Evolutionary conservation across 2,888 invertebrate genomes (phyloP).

Genomic region (Zhengitettix transpicula): DNA sequence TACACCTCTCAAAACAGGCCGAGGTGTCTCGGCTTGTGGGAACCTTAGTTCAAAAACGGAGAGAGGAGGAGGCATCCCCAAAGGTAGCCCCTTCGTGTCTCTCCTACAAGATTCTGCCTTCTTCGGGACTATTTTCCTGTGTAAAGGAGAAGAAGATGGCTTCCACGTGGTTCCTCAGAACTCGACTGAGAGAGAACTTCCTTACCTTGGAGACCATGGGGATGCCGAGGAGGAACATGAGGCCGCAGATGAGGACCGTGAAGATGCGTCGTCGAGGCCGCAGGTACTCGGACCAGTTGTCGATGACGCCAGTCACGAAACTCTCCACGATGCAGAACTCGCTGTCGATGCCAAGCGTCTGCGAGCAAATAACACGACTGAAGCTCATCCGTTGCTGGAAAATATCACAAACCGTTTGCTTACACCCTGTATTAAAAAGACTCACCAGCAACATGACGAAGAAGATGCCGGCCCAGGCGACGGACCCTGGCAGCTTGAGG

Average conservation of each 20-base stretch:
- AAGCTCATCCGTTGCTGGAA: neutral
- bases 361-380: conserved; percentile 11
- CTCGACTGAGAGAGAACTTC: conserved; percentile 1
- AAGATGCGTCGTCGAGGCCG: conserved; percentile 45
- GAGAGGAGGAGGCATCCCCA: too few species aligned
- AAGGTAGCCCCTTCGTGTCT: too few species aligned
- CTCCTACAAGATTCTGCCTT: too few species aligned
- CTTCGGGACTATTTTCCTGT: too few species aligned
- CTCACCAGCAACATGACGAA: conserved; percentile 53
- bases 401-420: too few species aligned
- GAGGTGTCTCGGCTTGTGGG: too few species aligned
- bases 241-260: conserved; percentile 38
- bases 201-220: conserved; percentile 44
- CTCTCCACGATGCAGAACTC: conserved; percentile 53
- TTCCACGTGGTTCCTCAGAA: too few species aligned
- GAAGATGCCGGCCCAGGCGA: conserved; percentile 54
- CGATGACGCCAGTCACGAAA: conserved; percentile 38
- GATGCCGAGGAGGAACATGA: conserved; percentile 42
- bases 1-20: too few species aligned
- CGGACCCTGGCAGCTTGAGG: conserved; percentile 49
- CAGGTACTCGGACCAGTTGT: conserved; percentile 37
- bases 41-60: too few species aligned
- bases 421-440: too few species aligned
- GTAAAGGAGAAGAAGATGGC: too few species aligned
- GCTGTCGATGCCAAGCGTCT: conserved; percentile 57